phyloP scores from a whole-genome alignment of 2,888 invertebrate genomes.

The Agriopis leucophaearia region DNA sequence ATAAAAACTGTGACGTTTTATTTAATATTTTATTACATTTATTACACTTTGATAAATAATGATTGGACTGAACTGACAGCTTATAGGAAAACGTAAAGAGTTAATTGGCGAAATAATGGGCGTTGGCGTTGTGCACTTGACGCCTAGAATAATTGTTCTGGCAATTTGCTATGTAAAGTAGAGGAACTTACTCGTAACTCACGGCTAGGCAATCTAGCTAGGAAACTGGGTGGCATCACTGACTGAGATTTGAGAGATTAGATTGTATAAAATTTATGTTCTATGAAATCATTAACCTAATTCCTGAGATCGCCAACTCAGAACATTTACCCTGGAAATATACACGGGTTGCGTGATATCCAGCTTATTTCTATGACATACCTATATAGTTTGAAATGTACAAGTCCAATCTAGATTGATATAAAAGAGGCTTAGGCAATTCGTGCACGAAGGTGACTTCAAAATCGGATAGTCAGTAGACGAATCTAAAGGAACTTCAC shows the following conservation, averaged over 20 bases:
- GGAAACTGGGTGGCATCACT: constrained; percentile 20
- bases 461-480: too few species aligned
- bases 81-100: constrained; percentile 18
- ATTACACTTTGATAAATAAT: neutral
- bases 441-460: too few species aligned
- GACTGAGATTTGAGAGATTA: constrained; percentile 19
- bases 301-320: neutral
- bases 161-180: constrained; percentile 36
- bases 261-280: constrained; percentile 21
- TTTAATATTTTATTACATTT: neutral
- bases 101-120: constrained; percentile 33
- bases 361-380: too few species aligned
- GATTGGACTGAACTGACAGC: constrained; percentile 13
- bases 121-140: constrained; percentile 26
- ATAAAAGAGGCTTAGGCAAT: too few species aligned
- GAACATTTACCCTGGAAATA: neutral
- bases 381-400: too few species aligned
- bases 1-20: too few species aligned
- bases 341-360: neutral
- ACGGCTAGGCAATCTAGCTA: constrained; percentile 28
- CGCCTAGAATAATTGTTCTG: constrained; percentile 35
- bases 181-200: constrained; percentile 34
- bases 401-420: too few species aligned
- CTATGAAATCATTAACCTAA: constrained; percentile 1
- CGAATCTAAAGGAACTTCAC: too few species aligned